Evolutionary conservation across 2,113 vertebrate species (phyloP).

Genomic region (Synchiropus splendidus): DNA sequence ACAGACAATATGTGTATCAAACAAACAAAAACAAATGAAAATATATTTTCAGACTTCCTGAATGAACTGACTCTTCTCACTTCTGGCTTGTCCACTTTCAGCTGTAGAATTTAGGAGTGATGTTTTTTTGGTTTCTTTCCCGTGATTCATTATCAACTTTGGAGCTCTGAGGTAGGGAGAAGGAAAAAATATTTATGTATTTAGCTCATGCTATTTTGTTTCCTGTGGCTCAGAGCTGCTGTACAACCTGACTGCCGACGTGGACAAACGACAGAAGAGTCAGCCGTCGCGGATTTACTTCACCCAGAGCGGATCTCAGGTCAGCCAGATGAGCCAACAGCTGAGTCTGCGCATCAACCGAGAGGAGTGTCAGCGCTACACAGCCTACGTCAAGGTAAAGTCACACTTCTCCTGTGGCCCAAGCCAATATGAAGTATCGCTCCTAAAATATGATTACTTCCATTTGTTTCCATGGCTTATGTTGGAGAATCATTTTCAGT

Average conservation of each 20-base stretch:
- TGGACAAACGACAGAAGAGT: slow-evolving; percentile 79
- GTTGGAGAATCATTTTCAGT: slow-evolving; percentile 5
- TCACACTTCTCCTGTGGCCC: slow-evolving; percentile 12
- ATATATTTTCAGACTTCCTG: too few species aligned
- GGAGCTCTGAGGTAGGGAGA: too few species aligned
- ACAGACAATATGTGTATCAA: too few species aligned
- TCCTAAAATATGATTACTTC: slow-evolving; percentile 25
- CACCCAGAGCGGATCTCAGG: slow-evolving; percentile 74
- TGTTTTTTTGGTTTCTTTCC: too few species aligned
- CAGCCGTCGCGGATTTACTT: slow-evolving; percentile 81
- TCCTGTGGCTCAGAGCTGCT: slow-evolving; percentile 70
- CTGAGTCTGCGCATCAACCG: slow-evolving; percentile 70
- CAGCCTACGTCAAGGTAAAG: slow-evolving; percentile 86
- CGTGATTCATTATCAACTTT: too few species aligned
- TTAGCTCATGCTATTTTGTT: slow-evolving; percentile 8
- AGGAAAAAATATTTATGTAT: too few species aligned
- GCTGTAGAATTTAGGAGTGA: too few species aligned
- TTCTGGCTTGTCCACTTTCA: too few species aligned
- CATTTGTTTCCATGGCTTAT: slow-evolving; percentile 20
- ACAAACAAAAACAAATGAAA: too few species aligned
- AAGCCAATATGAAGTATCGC: slow-evolving; percentile 29
- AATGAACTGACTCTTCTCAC: too few species aligned
- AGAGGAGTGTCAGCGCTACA: slow-evolving; percentile 74
- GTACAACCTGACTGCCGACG: slow-evolving; percentile 87
- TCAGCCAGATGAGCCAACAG: slow-evolving; percentile 70